Base-by-base conservation (phyloP, 92 coral and sea anemone species). In the Parazoanthus swiftii region DNA sequence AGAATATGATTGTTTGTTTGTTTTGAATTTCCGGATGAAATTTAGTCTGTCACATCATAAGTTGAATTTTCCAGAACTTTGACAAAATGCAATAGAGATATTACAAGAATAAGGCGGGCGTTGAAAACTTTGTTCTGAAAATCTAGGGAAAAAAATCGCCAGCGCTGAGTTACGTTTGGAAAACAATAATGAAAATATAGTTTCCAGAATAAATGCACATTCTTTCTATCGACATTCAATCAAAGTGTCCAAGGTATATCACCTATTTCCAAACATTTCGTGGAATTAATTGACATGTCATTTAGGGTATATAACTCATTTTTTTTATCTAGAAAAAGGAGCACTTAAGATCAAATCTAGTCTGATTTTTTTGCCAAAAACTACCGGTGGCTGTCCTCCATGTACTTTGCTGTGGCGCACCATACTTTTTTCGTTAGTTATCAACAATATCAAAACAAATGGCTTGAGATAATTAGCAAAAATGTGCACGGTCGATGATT, bases 1-100 rank as follows among this genome's bases (percentile, higher is more conserved):
- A 76, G 25, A 76, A 23, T 39, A 11, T 38, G 43, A 76, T 37
- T 76, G 51, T 76, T 38, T 44, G 54, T 76, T 76, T 44, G 46
- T 42, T 38, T 76, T 39, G n/a, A 76, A 39, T 76, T 76, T 76
- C 80, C 80, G 80, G 80, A 76, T 39, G 25, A 37, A 6, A 42
- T 23, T 39, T 13, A 25, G 51, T 39, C 51, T 37, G 80, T 76
- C 80, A 76, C 51, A 76, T 8, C 25, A 44, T 39, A 76, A 76
- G 10, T 76, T 76, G 48, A 76, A 76, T 76, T 76, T 76, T 76
- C 29, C 80, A 3, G 39, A 76, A 76, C 50, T 37, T 5, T 76
- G 80, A 76, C 29, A 76, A 76, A 76, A 75, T 4, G n/a, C 25
- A 76, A 76, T 39, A 39, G 35, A 76, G 11, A 76, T n/a, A 76